phyloP scores from a whole-genome alignment of 2,113 vertebrate species.

The Symphodus melops region DNA sequence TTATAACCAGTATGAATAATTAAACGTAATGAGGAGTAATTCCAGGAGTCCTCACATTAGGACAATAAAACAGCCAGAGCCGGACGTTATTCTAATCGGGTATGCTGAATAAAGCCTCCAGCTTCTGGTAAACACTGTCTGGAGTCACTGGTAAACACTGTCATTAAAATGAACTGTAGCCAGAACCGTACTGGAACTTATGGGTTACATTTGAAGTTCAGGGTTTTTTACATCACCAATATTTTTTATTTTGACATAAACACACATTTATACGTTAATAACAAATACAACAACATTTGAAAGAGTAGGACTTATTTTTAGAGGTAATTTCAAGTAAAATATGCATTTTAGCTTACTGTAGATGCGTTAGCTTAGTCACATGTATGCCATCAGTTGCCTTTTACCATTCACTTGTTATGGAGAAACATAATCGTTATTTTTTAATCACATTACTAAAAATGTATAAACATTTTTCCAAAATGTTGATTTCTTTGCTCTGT shows the following conservation, averaged over 20 bases:
- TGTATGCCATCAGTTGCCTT: background rate
- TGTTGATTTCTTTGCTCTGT: too few species aligned
- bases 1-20: constrained; percentile 16
- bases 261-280: background rate
- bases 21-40: constrained; percentile 9
- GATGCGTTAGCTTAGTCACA: background rate
- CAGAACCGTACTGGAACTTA: background rate
- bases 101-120: constrained; percentile 3
- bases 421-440: background rate
- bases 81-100: background rate
- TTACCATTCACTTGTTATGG: background rate
- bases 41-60: constrained; percentile 9
- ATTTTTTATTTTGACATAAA: background rate
- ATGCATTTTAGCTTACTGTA: background rate
- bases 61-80: constrained; percentile 17
- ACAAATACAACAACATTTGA: background rate
- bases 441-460: background rate
- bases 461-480: too few species aligned
- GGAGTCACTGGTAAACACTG: constrained; percentile 14
- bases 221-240: background rate
- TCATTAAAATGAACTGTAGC: constrained; percentile 6
- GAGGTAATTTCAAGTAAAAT: background rate
- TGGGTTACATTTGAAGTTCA: background rate
- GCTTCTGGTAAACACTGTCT: constrained; percentile 13
- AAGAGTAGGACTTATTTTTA: too few species aligned